Base-by-base conservation (phyloP, 2,888 invertebrate species). In the Epirrhoe tristata region DNA sequence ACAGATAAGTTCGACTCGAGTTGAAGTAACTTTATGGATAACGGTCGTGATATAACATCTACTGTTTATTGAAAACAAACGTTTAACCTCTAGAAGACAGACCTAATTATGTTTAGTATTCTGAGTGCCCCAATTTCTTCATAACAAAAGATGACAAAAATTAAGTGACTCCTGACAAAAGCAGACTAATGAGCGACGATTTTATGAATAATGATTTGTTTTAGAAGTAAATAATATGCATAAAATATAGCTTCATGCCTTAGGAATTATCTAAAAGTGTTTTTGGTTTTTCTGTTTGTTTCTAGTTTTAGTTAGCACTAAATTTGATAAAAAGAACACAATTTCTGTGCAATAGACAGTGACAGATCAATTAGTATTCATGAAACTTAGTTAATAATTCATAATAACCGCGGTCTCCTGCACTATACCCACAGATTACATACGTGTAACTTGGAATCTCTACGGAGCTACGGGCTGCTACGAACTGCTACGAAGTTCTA, bases 401-500 rank as follows among this genome's bases (percentile, higher is more conserved):
- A 61, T 48, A 48, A 61, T 61, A 7, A 32, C 51, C 43, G 16
- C 48, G 48, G 50, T 8, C 48, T 53, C 39, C 39, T 53, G 53
- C 24, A 63, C 62, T 59, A 48, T 39, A 52, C 10, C 54, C 50
- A 67, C 46, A 67, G 67, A 67, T 63, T 58, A 59, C 51, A 55
- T 51, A 56, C n/a, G 39, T 58, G 32, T n/a, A 24, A 66, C 36
- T 57, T 36, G 66, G 43, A 66, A 32, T 31, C 66, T 66, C 66
- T 59, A 67, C 55, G 63, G 63, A 50, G 52, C 56, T 57, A 57
- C 67, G 56, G n/a, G 43, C 43, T 16, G 36, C 62, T 66, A 64
- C 34, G 60, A 57, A 48, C n/a, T 58, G 59, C 59, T 60, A 63
- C 63, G 57, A 50, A 63, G 39, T 56, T 53, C 60, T 67, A 64